These are phyloP conservation scores for Menidia beryllina DNA, from an alignment of 2,113 vertebrate genomes.

Conservation along the genomic window DNA sequence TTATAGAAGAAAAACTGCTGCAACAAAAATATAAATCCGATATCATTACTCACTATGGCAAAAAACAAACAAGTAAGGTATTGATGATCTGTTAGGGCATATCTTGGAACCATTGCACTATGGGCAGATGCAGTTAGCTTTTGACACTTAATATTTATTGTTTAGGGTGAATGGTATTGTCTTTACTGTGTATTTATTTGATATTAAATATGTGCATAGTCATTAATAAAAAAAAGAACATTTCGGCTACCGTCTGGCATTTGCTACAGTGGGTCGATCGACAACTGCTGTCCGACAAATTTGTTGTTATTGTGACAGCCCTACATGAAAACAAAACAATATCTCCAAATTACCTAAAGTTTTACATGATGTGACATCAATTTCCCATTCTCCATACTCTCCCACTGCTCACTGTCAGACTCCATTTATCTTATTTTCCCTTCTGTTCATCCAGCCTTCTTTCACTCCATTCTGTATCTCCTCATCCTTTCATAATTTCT, in stretches of 20 bases:
- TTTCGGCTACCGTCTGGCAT: background rate
- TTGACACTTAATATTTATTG: too few species aligned
- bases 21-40: too few species aligned
- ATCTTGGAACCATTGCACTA: too few species aligned
- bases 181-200: background rate
- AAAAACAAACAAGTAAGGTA: too few species aligned
- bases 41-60: too few species aligned
- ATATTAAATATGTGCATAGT: background rate
- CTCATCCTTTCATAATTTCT: background rate
- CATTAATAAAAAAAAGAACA: background rate
- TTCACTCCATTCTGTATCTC: background rate
- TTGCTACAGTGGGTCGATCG: background rate
- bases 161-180: too few species aligned
- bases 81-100: too few species aligned
- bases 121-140: too few species aligned
- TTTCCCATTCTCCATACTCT: background rate
- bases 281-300: background rate
- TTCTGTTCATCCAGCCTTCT: constrained; percentile 5
- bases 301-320: background rate
- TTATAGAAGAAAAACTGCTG: too few species aligned
- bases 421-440: constrained; percentile 15
- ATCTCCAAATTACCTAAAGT: background rate
- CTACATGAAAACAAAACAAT: background rate
- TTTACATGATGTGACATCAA: background rate
- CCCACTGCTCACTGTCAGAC: constrained; percentile 23